These are phyloP conservation scores for Cygnus atratus DNA, from an alignment of 2,113 vertebrate species.

Conservation along the genomic window DNA sequence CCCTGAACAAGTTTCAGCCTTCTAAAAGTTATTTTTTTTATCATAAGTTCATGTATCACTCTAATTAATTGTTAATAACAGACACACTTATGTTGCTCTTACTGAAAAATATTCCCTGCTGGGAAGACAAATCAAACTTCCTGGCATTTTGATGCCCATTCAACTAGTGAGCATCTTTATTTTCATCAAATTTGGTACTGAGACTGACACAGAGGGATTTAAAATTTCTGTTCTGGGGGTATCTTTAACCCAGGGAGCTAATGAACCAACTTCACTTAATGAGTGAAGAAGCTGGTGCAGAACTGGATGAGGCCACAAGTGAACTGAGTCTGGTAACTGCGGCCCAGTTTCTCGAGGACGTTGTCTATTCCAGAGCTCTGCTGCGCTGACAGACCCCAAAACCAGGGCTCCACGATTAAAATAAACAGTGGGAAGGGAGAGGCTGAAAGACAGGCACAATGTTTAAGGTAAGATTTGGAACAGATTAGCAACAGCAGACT, in stretches of 20 bases:
- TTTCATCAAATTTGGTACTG: not conserved
- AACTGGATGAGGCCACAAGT: not conserved
- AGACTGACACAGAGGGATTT: not conserved
- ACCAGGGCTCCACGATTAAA: not conserved
- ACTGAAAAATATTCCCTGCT: not conserved
- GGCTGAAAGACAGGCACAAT: not conserved
- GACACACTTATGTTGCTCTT: not conserved
- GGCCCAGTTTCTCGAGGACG: not conserved
- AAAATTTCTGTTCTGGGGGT: not conserved
- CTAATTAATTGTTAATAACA: not conserved
- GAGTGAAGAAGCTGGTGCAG: not conserved
- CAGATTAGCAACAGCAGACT: not conserved
- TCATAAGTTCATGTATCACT: not conserved
- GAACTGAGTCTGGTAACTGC: not conserved
- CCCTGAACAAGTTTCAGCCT: not conserved
- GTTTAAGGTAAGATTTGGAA: not conserved
- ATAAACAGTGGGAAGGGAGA: not conserved
- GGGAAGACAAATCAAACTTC: not conserved
- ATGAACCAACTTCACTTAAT: not conserved
- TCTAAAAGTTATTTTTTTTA: constrained; percentile 31
- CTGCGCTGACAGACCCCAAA: not conserved
- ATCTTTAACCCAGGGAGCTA: not conserved
- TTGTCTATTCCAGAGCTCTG: not conserved
- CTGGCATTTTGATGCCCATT: not conserved
- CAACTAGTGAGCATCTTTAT: not conserved